Evolutionary conservation across 2,888 invertebrate species (phyloP).

Genomic region (Phengaris alcon): DNA sequence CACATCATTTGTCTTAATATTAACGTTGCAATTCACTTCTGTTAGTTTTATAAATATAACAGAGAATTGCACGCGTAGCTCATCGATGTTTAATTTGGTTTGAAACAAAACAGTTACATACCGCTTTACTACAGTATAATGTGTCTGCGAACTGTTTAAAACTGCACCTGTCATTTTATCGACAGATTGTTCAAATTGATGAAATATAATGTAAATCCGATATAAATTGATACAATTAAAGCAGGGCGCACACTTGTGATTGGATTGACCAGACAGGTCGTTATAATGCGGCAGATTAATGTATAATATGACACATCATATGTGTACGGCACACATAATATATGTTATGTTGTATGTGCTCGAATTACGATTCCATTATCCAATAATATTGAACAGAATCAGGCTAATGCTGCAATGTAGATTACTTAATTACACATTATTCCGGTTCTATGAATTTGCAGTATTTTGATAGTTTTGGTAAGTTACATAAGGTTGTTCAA

Average conservation of each 20-base stretch:
- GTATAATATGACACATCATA: not conserved
- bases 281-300: not conserved
- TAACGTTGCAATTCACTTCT: too few relatives aligned
- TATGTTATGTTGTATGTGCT: not conserved
- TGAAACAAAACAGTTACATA: too few relatives aligned
- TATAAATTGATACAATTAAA: not conserved
- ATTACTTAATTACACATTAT: not conserved
- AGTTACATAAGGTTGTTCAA: too few relatives aligned
- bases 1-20: too few relatives aligned
- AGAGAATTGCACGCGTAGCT: too few relatives aligned
- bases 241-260: not conserved
- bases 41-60: too few relatives aligned
- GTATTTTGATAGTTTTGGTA: too few relatives aligned
- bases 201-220: not conserved
- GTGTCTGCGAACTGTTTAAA: too few relatives aligned
- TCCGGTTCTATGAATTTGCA: not conserved
- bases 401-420: not conserved
- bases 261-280: not conserved
- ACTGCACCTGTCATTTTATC: too few relatives aligned
- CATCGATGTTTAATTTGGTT: too few relatives aligned
- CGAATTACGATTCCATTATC: not conserved
- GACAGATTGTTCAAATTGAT: not conserved
- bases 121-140: too few relatives aligned
- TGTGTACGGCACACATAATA: not conserved
- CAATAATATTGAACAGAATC: not conserved